Evolutionary conservation across 2,797 vertebrate genomes (phyloP).

Genomic region (Meriones psammophilus): DNA sequence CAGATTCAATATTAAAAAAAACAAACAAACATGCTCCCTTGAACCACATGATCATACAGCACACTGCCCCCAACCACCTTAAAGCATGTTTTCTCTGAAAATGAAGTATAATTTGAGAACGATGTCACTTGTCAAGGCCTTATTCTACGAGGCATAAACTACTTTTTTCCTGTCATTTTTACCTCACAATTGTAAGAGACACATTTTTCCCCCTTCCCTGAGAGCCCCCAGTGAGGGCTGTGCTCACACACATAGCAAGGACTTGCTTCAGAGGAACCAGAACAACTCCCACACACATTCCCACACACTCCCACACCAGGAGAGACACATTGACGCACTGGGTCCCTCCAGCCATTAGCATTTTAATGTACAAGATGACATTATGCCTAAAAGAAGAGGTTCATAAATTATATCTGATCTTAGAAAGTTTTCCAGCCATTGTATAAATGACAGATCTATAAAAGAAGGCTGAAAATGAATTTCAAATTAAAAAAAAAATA

Average conservation of each 20-base stretch:
- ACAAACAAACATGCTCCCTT: not conserved
- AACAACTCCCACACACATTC: constrained; percentile 74
- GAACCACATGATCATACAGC: accelerated
- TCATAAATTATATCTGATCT: constrained; percentile 90
- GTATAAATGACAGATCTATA: constrained; percentile 91
- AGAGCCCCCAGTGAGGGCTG: constrained; percentile 63
- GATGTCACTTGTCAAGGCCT: not conserved
- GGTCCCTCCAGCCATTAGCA: constrained; percentile 87
- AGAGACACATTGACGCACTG: constrained; percentile 79
- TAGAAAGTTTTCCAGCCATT: constrained; percentile 90
- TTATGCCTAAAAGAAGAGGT: constrained; percentile 88
- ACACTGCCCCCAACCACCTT: not conserved
- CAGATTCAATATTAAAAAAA: not conserved
- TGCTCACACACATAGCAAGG: constrained; percentile 71
- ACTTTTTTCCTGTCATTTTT: constrained; percentile 19
- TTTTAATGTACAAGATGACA: constrained; percentile 89
- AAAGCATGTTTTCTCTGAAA: not conserved
- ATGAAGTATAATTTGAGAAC: not conserved
- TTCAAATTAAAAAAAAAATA: constrained; percentile 87
- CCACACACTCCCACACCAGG: constrained; percentile 68
- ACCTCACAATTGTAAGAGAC: constrained; percentile 12
- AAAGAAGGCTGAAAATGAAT: constrained; percentile 90
- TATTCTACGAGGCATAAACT: not conserved
- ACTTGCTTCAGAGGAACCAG: constrained; percentile 82
- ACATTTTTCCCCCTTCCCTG: constrained; percentile 21